These are phyloP conservation scores for Carapus acus DNA, from an alignment of 2,797 vertebrate species.

Conservation along the genomic window DNA sequence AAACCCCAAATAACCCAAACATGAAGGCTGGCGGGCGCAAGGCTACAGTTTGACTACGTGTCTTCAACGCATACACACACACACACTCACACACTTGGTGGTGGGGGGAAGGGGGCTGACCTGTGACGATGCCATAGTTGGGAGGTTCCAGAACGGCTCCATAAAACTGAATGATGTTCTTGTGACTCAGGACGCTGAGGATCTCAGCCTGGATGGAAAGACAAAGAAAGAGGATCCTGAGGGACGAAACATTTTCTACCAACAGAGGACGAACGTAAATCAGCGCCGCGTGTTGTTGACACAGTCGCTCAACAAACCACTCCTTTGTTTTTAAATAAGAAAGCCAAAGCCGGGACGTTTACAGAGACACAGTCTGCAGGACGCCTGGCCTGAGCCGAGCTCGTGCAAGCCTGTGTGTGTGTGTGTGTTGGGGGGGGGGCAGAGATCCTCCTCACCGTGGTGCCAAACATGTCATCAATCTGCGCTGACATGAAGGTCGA, in stretches of 20 bases:
- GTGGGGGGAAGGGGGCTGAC: conserved; percentile 77
- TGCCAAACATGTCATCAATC: conserved; percentile 50
- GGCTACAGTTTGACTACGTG: conserved; percentile 3
- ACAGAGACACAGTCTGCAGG: background rate
- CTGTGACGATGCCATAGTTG: conserved; percentile 97
- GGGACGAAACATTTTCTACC: background rate
- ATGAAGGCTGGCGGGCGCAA: conserved; percentile 2
- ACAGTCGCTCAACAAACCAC: background rate
- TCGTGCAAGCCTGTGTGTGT: no score
- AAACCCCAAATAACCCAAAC: conserved; percentile 8
- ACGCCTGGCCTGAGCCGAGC: no score
- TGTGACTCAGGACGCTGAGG: conserved; percentile 96
- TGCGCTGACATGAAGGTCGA: conserved; percentile 29
- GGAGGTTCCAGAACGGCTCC: conserved; percentile 94
- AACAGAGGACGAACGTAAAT: conserved; percentile 6
- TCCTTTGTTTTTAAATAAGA: background rate
- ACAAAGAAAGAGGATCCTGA: conserved; percentile 25
- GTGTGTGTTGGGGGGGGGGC: no score
- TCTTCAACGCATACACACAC: conserved; percentile 15
- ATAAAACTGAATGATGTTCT: conserved; percentile 98
- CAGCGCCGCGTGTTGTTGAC: background rate
- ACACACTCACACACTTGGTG: conserved; percentile 19
- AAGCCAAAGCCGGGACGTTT: conserved; percentile 5
- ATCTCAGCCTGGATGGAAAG: conserved; percentile 83
- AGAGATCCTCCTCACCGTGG: conserved; percentile 34